A percentile compares a stretch with the other conserved stretches of the same genome.
Conservation (phyloP, 2,113 vertebrate species). For the Empidonax traillii region DNA sequence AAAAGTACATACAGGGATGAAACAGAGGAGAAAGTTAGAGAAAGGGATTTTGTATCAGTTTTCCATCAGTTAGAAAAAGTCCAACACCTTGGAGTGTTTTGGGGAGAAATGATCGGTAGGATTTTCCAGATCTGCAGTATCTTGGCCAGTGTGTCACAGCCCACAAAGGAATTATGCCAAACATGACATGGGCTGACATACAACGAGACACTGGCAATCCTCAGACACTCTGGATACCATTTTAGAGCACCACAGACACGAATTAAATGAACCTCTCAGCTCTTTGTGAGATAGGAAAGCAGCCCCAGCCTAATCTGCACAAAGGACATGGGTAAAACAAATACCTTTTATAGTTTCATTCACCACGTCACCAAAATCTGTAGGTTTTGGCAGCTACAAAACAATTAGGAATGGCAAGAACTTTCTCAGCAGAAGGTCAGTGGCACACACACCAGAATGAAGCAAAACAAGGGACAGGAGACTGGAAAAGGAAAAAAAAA, state of each 20-base stretch:
- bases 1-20: background rate
- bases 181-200: background rate
- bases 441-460: background rate
- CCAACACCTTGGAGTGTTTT: background rate
- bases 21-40: background rate
- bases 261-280: background rate
- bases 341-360: slow-evolving; percentile 5
- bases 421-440: background rate
- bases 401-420: background rate
- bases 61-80: background rate
- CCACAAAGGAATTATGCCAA: background rate
- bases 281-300: background rate
- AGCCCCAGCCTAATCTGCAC: background rate
- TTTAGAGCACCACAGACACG: background rate
- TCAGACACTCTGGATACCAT: background rate
- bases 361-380: background rate
- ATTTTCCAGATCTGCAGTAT: background rate
- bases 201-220: background rate
- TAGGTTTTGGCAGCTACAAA: background rate
- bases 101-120: background rate
- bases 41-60: background rate
- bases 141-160: background rate
- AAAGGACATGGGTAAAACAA: background rate
- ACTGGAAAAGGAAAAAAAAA: background rate
- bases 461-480: background rate